phyloP scores from a whole-genome alignment of 2,888 invertebrate species.

The Tachina lurida region DNA sequence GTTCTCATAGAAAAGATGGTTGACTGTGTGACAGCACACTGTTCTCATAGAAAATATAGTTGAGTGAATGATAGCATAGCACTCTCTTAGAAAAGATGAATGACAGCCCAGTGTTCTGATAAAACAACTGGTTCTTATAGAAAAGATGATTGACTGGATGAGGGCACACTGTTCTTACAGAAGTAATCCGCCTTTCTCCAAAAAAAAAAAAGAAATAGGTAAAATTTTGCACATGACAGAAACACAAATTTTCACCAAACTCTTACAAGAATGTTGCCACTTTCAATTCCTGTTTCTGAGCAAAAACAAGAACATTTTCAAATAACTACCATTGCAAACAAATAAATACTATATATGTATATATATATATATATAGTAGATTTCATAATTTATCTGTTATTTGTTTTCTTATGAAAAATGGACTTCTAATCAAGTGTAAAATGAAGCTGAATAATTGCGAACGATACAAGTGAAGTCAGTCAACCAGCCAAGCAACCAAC shows the following conservation, averaged over 20 bases:
- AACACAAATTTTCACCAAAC: background rate
- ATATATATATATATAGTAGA: background rate
- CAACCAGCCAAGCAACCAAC: slow-evolving; percentile 3
- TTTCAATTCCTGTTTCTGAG: background rate
- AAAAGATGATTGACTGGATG: no score
- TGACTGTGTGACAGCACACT: no score
- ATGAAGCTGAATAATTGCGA: slow-evolving; percentile 56
- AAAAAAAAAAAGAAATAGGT: slow-evolving; percentile 12
- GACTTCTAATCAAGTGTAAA: slow-evolving; percentile 58
- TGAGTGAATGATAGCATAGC: no score
- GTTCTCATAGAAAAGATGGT: no score
- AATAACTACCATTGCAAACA: background rate
- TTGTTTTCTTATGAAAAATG: slow-evolving; percentile 47
- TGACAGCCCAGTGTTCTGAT: no score
- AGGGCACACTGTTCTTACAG: no score
- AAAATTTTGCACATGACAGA: background rate
- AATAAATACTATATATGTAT: no score
- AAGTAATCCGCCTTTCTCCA: background rate
- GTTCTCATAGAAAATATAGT: no score
- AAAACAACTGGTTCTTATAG: no score
- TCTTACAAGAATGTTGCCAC: slow-evolving; percentile 18
- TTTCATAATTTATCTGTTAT: slow-evolving; percentile 19
- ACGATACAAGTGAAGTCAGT: slow-evolving; percentile 30
- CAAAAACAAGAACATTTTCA: slow-evolving; percentile 12
- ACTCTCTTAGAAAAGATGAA: no score